These are phyloP conservation scores for Haliclona indistincta DNA, from an alignment of 37 sponge, comb jelly and placozoan genomes.

Conservation along the genomic window DNA sequence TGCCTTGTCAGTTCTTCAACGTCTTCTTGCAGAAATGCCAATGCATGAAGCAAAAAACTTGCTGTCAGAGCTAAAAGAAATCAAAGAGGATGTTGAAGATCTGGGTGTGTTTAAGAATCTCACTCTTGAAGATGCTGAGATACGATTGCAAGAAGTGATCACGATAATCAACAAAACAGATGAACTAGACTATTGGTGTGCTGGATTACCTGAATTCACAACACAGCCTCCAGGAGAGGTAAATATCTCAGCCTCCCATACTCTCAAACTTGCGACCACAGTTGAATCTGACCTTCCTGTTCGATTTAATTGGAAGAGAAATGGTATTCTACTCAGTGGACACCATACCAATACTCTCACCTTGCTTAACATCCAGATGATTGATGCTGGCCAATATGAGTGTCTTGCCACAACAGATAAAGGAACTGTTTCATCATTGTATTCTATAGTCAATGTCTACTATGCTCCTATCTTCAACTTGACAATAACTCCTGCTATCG, in stretches of 20 bases:
- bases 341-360: background rate
- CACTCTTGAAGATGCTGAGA: too few species aligned
- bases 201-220: too few species aligned
- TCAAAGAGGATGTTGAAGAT: too few species aligned
- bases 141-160: background rate
- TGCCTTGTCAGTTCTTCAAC: too few species aligned
- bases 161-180: background rate
- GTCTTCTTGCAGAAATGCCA: too few species aligned
- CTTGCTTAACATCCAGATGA: background rate
- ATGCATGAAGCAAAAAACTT: too few species aligned
- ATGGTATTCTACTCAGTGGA: background rate
- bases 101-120: too few species aligned
- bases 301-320: background rate
- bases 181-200: background rate
- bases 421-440: conserved; percentile 3
- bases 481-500: background rate
- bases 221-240: too few species aligned
- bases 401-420: conserved; percentile 22
- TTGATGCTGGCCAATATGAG: conserved; percentile 24
- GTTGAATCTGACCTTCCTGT: background rate
- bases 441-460: conserved; percentile 24
- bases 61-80: too few species aligned
- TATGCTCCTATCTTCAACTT: conserved; percentile 10
- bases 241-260: too few species aligned
- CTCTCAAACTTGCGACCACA: background rate